phyloP scores from a whole-genome alignment of 37 sponge, comb jelly and placozoan species.

The Geodia barretti region DNA sequence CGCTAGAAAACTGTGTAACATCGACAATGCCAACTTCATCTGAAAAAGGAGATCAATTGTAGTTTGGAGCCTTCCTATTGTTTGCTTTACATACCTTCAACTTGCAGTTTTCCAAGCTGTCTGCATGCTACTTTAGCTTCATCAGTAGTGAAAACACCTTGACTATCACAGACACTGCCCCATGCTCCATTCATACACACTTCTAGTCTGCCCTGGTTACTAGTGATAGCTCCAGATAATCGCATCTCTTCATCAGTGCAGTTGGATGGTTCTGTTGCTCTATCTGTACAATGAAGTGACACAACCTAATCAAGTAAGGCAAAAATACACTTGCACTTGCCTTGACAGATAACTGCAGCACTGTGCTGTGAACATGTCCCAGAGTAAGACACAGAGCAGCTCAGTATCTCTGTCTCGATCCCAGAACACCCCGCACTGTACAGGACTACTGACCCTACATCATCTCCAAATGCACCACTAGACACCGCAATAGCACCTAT shows the following conservation, averaged over 20 bases:
- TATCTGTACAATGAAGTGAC: background rate
- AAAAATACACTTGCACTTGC: background rate
- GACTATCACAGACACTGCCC: conserved; percentile 37
- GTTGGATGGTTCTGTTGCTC: background rate
- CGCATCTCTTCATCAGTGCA: conserved; percentile 35
- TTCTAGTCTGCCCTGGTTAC: conserved; percentile 32
- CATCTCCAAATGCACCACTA: background rate
- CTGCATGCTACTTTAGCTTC: conserved; percentile 52
- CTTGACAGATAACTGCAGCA: background rate
- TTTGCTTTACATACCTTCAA: background rate
- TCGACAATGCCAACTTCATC: background rate
- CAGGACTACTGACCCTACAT: background rate
- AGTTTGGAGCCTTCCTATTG: background rate
- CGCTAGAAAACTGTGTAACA: background rate
- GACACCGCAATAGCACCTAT: conserved; percentile 17
- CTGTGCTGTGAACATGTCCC: background rate
- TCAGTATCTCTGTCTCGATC: background rate
- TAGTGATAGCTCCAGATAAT: conserved; percentile 15
- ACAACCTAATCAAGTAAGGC: background rate
- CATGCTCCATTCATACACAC: conserved; percentile 45
- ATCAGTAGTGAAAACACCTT: background rate
- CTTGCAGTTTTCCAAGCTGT: conserved; percentile 17
- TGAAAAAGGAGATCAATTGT: background rate
- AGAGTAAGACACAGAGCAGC: background rate
- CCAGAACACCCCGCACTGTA: conserved; percentile 25